Evolutionary conservation across 1,140 invertebrate species (phyloP), one percentile per base, ranked within the genome.

Genomic region (Limonius californicus): DNA sequence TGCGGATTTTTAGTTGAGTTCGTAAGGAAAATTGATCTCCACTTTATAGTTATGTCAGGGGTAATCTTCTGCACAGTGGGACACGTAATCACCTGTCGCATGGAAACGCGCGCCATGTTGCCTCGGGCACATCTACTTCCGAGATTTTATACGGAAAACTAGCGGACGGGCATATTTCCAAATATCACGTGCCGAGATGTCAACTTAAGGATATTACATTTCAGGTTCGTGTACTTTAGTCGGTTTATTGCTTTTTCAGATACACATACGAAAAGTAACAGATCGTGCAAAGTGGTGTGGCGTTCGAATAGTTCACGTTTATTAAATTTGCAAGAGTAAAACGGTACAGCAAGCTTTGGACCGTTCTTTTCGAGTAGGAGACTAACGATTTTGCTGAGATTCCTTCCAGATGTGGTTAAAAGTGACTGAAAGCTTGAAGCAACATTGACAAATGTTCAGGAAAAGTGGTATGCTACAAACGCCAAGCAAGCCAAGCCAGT

Each of bases 361-460:
- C 23, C 9, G 23, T 27, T 27, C 23, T 27, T 27, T 27, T 27
- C 23, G 9, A 27, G 9, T 9, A 9, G 3, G 3, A 27, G 23
- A 27, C 23, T 4, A 27, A 27, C 23, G 23, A 27, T 27, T n/a
- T 27, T 27, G 23, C 23, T 27, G 23, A 27, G 23, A 27, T 27
- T 27, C 9, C 23, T 27, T 27, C 23, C 23, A 27, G 23, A 27
- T 27, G 23, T 27, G 23, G 23, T 27, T 27, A 27, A 27, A 27
- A 27, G 23, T 27, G 23, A 27, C 19, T 27, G 23, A 27, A 27
- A 27, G 39, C 54, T 62, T 30, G 21, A 62, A 18, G 19, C 45
- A 63, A 58, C 61, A 63, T 56, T 63, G 61, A 63, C 61, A 63
- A 63, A 63, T 63, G 61, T 63, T 58, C 61, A 16, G 23, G 57